A percentile compares a stretch with the other conserved stretches of the same genome.
Evolutionary conservation across 2,113 vertebrate species (phyloP).

Genomic region (Pelodiscus sinensis): DNA sequence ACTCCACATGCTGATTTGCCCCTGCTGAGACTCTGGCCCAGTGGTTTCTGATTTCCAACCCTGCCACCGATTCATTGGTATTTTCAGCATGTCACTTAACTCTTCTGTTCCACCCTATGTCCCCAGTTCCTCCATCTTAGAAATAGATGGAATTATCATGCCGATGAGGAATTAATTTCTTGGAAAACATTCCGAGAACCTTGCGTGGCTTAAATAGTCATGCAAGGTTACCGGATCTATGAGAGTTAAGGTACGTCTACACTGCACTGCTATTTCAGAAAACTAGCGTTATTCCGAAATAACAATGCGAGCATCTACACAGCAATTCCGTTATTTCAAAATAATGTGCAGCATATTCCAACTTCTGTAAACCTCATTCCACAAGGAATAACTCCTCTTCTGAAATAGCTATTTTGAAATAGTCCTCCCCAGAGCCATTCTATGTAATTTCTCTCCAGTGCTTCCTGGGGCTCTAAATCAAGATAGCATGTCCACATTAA

Average conservation of each 20-base stretch:
- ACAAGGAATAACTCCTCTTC: too few relatives aligned
- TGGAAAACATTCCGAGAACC: conserved; percentile 57
- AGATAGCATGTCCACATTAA: too few relatives aligned
- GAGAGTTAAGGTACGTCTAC: neutral
- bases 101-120: neutral
- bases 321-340: too few relatives aligned
- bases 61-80: neutral
- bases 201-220: conserved; percentile 58
- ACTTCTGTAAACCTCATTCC: too few relatives aligned
- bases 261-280: too few relatives aligned
- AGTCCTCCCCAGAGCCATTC: too few relatives aligned
- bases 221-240: conserved; percentile 37
- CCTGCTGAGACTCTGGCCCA: rapidly evolving
- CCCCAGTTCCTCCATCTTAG: neutral
- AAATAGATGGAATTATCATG: conserved; percentile 34
- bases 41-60: neutral
- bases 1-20: neutral
- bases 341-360: too few relatives aligned
- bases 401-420: too few relatives aligned
- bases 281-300: too few relatives aligned
- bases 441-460: too few relatives aligned
- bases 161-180: conserved; percentile 42
- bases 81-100: neutral
- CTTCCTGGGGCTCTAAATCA: too few relatives aligned
- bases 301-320: too few relatives aligned